Conservation (phyloP, 2,888 invertebrate species). For the Prostheceraeus crozeri region DNA sequence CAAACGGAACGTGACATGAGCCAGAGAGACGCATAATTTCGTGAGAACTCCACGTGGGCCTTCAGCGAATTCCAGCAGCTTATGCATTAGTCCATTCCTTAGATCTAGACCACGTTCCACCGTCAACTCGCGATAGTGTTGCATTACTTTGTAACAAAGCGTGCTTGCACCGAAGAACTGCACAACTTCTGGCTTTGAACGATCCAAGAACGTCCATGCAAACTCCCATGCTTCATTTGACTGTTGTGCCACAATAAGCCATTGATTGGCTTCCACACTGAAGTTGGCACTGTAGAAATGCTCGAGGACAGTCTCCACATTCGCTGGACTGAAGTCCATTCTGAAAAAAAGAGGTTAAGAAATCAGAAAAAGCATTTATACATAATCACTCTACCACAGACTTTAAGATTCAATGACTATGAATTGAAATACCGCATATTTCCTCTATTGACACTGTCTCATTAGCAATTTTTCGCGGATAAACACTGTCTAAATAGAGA, state of each 20-base stretch:
- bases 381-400: no score
- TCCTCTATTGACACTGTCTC: no score
- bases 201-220: constrained; percentile 37
- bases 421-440: no score
- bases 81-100: constrained; percentile 12
- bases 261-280: constrained; percentile 33
- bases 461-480: no score
- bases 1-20: constrained; percentile 20
- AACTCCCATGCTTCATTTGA: constrained; percentile 38
- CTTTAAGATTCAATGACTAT: no score
- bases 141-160: constrained; percentile 38
- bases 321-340: constrained; percentile 24
- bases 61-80: constrained; percentile 21
- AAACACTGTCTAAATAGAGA: no score
- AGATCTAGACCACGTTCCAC: constrained; percentile 3
- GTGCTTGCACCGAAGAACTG: constrained; percentile 40
- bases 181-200: constrained; percentile 35
- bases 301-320: constrained; percentile 27
- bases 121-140: constrained; percentile 35
- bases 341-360: no score
- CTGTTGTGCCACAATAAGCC: constrained; percentile 38
- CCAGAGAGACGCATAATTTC: constrained; percentile 28
- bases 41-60: constrained; percentile 27
- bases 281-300: constrained; percentile 24
- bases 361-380: no score